Evolutionary conservation across 1,140 invertebrate species (phyloP), one percentile per base, ranked within the genome.

Genomic region (Sarcophaga peregrina): DNA sequence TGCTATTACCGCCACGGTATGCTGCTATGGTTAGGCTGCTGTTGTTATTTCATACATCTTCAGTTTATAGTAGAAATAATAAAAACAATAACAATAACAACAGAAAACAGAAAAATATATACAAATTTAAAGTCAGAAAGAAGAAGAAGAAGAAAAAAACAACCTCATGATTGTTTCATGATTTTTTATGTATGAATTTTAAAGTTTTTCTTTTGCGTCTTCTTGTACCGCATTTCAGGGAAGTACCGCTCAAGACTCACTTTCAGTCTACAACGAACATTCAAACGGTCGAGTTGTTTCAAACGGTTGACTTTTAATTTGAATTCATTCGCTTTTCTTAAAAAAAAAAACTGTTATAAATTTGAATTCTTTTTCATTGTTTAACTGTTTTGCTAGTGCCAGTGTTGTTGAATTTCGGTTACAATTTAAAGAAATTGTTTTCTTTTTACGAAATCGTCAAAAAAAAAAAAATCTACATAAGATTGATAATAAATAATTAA

Each of bases 201-300:
- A 20, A 13, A 47, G 25, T 62, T 50, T 80, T 46, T 68, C n/a
- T 48, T n/a, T 52, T 52, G 54, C 17, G 5, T 58, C 76, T 83
- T 75, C 17, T 68, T 72, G 20, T 80, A 62, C 76, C 76, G 75
- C 78, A 52, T 78, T 80, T 83, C 82, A 73, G 82, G 82, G 82
- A 83, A 80, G 82, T 78, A 58, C 82, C 68, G n/a, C 46, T 52
- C 76, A n/a, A 78, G 37, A 25, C 54, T 52, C 58, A 81, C 13
- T 72, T 15, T 81, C 87, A 89, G 87, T 89, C 85, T 89, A 86
- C 86, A 88, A 84, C 85, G 86, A 85, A 85, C 85, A 85, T 87
- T 89, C 87, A 89, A 85, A 87, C 85, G 87, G 85, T 88, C 83
- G 84, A 85, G 86, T 85, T 87, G 84, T 85, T 85, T 85, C 82